phyloP scores from a whole-genome alignment of 2,797 vertebrate species.

The Acanthiza pusilla region DNA sequence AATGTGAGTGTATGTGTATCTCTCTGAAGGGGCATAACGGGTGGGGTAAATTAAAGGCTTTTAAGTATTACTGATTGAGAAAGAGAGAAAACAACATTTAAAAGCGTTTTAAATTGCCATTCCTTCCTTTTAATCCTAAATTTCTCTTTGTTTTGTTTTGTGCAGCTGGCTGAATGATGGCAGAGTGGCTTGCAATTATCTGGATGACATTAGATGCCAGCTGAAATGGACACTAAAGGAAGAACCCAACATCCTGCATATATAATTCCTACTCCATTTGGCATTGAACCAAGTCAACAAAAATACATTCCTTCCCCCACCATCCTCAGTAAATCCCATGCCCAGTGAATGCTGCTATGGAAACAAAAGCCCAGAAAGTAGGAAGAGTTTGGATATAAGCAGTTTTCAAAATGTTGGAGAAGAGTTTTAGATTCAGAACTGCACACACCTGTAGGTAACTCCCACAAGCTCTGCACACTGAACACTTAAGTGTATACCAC shows the following conservation, averaged over 20 bases:
- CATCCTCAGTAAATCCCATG: conserved; percentile 48
- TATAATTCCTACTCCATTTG: conserved; percentile 70
- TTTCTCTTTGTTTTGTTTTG: conserved; percentile 76
- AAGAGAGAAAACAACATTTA: conserved; percentile 77
- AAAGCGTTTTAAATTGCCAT: conserved; percentile 76
- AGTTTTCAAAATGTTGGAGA: conserved; percentile 49
- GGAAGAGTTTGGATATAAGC: conserved; percentile 27
- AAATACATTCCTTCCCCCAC: conserved; percentile 34
- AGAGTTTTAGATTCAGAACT: conserved; percentile 38
- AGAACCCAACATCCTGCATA: conserved; percentile 67
- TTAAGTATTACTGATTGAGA: conserved; percentile 73
- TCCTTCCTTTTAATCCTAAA: conserved; percentile 67
- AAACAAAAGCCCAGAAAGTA: conserved; percentile 42
- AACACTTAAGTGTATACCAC: conserved; percentile 1
- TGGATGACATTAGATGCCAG: conserved; percentile 72
- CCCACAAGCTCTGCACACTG: not conserved
- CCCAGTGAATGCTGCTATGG: conserved; percentile 66
- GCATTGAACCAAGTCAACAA: conserved; percentile 70
- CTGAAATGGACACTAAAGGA: conserved; percentile 80
- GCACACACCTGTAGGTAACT: not conserved
- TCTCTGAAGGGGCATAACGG: not conserved
- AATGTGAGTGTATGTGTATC: conserved; percentile 13
- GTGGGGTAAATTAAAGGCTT: conserved; percentile 68
- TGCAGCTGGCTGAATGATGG: conserved; percentile 75
- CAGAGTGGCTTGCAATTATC: conserved; percentile 73